A percentile compares a stretch with the other conserved stretches of the same genome.
Evolutionary conservation across 1,140 invertebrate species (phyloP).

Genomic region (Drosophila novamexicana): DNA sequence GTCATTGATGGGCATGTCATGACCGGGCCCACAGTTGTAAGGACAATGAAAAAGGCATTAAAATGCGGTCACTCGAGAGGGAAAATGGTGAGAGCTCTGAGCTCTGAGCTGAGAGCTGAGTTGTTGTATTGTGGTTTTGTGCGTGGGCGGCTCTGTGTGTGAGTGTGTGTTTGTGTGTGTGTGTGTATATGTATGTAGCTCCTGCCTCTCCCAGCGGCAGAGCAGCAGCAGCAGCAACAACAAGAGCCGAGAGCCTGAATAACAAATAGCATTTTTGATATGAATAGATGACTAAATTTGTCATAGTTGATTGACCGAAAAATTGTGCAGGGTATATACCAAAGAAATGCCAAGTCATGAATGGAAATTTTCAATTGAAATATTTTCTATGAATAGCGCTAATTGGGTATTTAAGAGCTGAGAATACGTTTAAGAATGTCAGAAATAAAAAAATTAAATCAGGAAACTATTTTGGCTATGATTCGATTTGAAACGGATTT

Average conservation of each 20-base stretch:
- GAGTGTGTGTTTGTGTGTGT: not conserved
- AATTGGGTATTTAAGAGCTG: constrained; percentile 13
- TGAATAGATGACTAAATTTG: constrained; percentile 50
- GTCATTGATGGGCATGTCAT: constrained; percentile 10
- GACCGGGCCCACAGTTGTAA: constrained; percentile 44
- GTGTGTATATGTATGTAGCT: not conserved
- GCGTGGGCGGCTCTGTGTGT: constrained; percentile 17
- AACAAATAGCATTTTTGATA: constrained; percentile 49
- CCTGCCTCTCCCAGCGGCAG: constrained; percentile 11
- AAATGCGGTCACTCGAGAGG: constrained; percentile 60
- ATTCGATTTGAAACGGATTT: not conserved
- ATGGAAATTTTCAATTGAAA: not conserved
- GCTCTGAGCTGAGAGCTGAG: constrained; percentile 32
- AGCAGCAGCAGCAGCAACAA: constrained; percentile 17
- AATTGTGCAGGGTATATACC: constrained; percentile 24
- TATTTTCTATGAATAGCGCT: constrained; percentile 19
- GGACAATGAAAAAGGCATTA: constrained; percentile 79
- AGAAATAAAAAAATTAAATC: too few species aligned
- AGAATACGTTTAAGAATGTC: not conserved
- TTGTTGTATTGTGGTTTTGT: constrained; percentile 24
- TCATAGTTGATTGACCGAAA: constrained; percentile 53
- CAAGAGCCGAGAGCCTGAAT: constrained; percentile 29
- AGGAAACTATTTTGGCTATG: not conserved
- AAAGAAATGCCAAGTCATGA: not conserved
- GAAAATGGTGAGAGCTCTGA: constrained; percentile 4